Conservation (phyloP, 2,888 invertebrate genomes). For the Acanthosoma haemorrhoidale region DNA sequence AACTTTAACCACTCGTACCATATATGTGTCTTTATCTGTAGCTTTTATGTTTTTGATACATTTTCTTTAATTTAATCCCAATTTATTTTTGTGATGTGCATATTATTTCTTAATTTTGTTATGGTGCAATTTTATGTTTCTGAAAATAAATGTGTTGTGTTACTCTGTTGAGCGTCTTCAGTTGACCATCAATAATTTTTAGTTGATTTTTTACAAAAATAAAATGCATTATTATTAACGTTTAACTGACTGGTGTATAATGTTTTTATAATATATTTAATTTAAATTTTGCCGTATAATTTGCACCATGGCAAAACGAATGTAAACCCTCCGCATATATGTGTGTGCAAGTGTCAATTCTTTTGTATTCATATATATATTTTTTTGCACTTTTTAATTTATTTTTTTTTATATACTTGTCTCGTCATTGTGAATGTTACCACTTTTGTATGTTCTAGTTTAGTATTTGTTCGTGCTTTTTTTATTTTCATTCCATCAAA, state of each 20-base stretch:
- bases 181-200: no score
- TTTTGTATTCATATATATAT: constrained; percentile 28
- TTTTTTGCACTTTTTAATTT: constrained; percentile 36
- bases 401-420: constrained; percentile 37
- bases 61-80: constrained; percentile 28
- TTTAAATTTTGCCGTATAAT: no score
- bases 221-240: no score
- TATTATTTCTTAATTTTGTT: constrained; percentile 20
- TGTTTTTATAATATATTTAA: no score
- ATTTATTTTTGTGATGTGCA: constrained; percentile 32
- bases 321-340: constrained; percentile 36
- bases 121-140: constrained; percentile 27
- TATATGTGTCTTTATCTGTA: constrained; percentile 40
- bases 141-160: no score
- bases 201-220: no score
- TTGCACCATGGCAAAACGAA: constrained; percentile 29
- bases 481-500: constrained; percentile 38
- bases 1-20: constrained; percentile 38
- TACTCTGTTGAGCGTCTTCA: no score
- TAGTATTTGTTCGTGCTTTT: constrained; percentile 39
- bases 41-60: constrained; percentile 38
- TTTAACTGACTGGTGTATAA: no score
- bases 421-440: constrained; percentile 40
- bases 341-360: constrained; percentile 44
- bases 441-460: constrained; percentile 36